These are phyloP conservation scores for Meiosimyza platycephala DNA, from an alignment of 2,888 invertebrate species.

Conservation along the genomic window DNA sequence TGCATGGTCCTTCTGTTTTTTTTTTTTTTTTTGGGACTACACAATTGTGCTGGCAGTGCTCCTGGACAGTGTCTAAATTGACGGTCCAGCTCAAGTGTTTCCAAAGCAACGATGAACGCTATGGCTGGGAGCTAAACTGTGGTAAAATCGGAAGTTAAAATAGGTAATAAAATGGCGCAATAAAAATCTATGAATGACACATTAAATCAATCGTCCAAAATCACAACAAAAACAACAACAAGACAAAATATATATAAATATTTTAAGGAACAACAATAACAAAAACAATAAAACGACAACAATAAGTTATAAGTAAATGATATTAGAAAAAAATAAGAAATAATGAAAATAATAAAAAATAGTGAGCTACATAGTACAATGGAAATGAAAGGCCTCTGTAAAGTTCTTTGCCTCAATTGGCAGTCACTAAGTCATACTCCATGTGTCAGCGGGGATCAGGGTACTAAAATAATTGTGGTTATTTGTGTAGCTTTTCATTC, in stretches of 20 bases:
- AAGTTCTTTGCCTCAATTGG: neutral
- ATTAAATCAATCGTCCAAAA: conserved; percentile 68
- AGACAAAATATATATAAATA: conserved; percentile 26
- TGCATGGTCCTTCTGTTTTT: no score
- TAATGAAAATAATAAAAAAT: neutral
- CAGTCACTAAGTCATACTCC: conserved; percentile 16
- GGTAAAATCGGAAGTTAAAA: conserved; percentile 68
- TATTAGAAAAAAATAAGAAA: conserved; percentile 18
- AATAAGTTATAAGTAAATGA: conserved; percentile 19
- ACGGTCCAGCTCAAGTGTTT: conserved; percentile 15
- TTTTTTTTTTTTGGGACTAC: neutral
- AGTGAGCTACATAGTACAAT: neutral
- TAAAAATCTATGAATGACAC: conserved; percentile 68
- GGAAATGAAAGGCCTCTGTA: neutral
- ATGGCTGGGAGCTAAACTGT: conserved; percentile 57
- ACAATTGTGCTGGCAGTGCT: conserved; percentile 37
- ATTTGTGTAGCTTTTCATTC: no score
- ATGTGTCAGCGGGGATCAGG: neutral
- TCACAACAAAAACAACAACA: conserved; percentile 56
- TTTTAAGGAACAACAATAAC: conserved; percentile 27
- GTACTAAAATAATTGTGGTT: no score
- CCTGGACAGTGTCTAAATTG: conserved; percentile 39
- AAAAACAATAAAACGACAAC: conserved; percentile 20
- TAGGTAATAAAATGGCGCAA: conserved; percentile 67
- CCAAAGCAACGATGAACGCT: neutral